Evolutionary conservation across 2,797 vertebrate genomes (phyloP), one percentile per base, ranked within the genome.

Genomic region (Pelodytes ibericus): DNA sequence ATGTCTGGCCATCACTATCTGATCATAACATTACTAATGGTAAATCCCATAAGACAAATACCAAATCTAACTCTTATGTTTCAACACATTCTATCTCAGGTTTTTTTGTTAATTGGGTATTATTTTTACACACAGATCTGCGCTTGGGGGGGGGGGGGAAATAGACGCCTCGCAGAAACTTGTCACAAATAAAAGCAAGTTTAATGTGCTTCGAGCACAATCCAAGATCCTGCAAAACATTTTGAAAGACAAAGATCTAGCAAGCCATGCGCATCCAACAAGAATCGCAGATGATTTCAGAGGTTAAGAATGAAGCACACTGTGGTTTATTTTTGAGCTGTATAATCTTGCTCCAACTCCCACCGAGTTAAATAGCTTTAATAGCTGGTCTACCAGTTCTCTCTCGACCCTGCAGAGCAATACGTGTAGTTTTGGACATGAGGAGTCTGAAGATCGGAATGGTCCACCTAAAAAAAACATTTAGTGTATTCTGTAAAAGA

Each of bases 201-300:
- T 39, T 22, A 75, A 60, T 16, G 31, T 60, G 30, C 56, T 18
- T 1, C 3, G 8, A 60, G 24, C 29, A 22, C 60, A 39, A 51
- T 29, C 31, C 18, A 25, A 39, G 22, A 26, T 39, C 24, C 56
- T 78, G 56, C 53, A 68, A n/a, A 77, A 66, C 39, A 51, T 60
- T 77, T 71, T 33, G 26, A 72, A 47, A 67, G 53, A 67, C 49
- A 33, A 57, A 25, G 76, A 68, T 78, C 30, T 61, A 61, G 61
- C 63, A 30, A 49, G 57, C 53, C 27, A 18, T 62, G 66, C 30
- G 58, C 59, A 71, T 77, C 75, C 53, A 59, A 39, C 69, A 67
- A 72, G 53, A 72, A 77, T 77, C 75, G 49, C 69, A 53, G 75
- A 78, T 78, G 75, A 78, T 61, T 66, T 78, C 69, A 78, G 69